Base-by-base conservation (phyloP, 1,140 invertebrate genomes). In the Acromyrmex charruanus region DNA sequence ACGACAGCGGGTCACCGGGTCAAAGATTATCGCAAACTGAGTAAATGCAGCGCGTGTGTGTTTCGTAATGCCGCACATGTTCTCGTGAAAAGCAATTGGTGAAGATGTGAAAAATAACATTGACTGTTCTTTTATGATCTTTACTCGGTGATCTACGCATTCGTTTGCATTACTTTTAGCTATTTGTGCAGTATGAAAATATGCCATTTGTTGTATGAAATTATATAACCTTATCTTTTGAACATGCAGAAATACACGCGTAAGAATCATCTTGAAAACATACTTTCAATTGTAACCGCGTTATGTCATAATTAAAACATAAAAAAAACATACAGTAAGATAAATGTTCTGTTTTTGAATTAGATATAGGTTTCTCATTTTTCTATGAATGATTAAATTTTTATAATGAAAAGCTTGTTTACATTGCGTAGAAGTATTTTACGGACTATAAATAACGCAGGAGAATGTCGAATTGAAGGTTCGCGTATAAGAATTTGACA, bases 11-110 rank as follows among this genome's bases (percentile, higher is more conserved):
- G 75, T 90, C 86, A 87, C 51, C 66, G 69, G 82, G 84, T 77
- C 80, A 77, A 85, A 87, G 89, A 80, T 87, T 91, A 91, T 91
- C 89, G 71, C 9, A 66, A 86, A 85, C 58, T 63, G 59, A 85
- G 44, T 63, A 84, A 87, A 79, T 87, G 88, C 79, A 87, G 21
- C 31, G 71, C 58, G 69, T 16, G 79, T 71, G 74, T 39, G 61
- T 89, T 89, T 90, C 89, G 85, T 87, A 89, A 89, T 53, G 59
- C 61, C 12, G 55, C 63, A 44, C 28, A 66, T 68, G 53, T 74
- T 31, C 21, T 51, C 31, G 21, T 75, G 55, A 49, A 75, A 84
- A 74, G 35, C 39, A 80, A 35, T 74, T 49, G 25, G 35, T 28
- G 63, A 53, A 58, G 74, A 59, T 58, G 25, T 59, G 49, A 59